Evolutionary conservation across 2,113 vertebrate species (phyloP), one percentile per base, ranked within the genome.

Genomic region (Morone saxatilis): DNA sequence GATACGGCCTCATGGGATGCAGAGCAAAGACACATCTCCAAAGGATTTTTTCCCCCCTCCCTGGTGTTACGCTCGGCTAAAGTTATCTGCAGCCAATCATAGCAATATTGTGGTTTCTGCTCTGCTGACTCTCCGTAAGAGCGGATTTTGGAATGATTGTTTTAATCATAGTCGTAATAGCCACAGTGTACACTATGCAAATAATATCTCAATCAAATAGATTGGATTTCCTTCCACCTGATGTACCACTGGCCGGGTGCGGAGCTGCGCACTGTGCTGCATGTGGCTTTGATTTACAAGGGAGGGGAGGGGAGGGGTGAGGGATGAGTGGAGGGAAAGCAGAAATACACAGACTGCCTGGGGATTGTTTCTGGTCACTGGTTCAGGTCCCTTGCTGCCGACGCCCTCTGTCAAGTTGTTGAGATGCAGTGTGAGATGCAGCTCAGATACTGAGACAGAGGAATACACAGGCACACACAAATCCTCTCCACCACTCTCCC

Each of bases 301-400:
- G 54, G 22, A 47, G 62, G 9, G 31, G 41, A 2, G 50, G 31
- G 59, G 4, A 43, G 53, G 45, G 60, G 62, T 40, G 60, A 47
- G 65, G 70, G 71, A 59, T 43, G 50, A 38, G 75, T 59, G 72
- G 71, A 81, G 72, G 43, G 50, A 63, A 72, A 76, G 79, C 77
- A 83, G 83, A 86, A 90, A 82, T 47, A 63, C 71, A 75, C 57
- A 86, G 76, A 31, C 80, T 85, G 88, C 82, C 76, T 73, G 71
- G 85, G 84, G 88, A 88, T 88, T 87, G 84, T 92, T 94, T 90
- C 85, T 93, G 91, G 92, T 92, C 92, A 90, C 90, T 93, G 91
- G 89, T 93, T 94, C 90, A 83, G 89, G 86, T 91, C 90, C 84
- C 86, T 79, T 50, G 80, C 73, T 79, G 80, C 86, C 59, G 68